phyloP scores from a whole-genome alignment of 2,113 vertebrate species.

The Carollia perspicillata region DNA sequence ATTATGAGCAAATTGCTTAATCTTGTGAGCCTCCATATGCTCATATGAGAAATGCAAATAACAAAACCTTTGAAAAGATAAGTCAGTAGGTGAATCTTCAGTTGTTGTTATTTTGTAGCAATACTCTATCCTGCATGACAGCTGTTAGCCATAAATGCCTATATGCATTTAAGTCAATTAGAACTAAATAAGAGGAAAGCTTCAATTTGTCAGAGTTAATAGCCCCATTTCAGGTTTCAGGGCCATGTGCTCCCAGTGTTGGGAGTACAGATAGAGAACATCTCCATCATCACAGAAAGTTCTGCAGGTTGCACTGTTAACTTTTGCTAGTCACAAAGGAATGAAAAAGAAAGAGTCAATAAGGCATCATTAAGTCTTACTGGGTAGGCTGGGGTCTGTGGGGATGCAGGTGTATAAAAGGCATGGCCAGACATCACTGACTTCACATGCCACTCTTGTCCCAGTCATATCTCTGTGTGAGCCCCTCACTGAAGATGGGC shows the following conservation, averaged over 20 bases:
- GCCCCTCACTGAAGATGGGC: neutral
- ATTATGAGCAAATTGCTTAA: neutral
- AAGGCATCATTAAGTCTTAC: neutral
- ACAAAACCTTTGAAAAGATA: neutral
- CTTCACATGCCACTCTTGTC: neutral
- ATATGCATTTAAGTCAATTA: neutral
- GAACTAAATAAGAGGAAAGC: neutral
- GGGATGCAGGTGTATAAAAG: neutral
- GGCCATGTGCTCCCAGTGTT: rapidly evolving
- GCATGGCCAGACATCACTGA: neutral
- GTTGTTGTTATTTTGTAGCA: neutral
- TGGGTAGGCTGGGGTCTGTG: neutral
- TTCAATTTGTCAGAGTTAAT: neutral
- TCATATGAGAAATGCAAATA: neutral
- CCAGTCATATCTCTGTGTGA: neutral
- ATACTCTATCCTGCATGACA: neutral
- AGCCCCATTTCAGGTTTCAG: neutral
- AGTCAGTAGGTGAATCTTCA: neutral
- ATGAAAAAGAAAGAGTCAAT: neutral
- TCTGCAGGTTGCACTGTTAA: neutral
- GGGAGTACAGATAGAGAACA: neutral
- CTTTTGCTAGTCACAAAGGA: neutral
- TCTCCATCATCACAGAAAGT: neutral
- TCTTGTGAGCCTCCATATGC: neutral
- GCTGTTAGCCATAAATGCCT: neutral